These are phyloP conservation scores for Lethenteron reissneri DNA, from an alignment of 2,113 vertebrate species.

Conservation along the genomic window DNA sequence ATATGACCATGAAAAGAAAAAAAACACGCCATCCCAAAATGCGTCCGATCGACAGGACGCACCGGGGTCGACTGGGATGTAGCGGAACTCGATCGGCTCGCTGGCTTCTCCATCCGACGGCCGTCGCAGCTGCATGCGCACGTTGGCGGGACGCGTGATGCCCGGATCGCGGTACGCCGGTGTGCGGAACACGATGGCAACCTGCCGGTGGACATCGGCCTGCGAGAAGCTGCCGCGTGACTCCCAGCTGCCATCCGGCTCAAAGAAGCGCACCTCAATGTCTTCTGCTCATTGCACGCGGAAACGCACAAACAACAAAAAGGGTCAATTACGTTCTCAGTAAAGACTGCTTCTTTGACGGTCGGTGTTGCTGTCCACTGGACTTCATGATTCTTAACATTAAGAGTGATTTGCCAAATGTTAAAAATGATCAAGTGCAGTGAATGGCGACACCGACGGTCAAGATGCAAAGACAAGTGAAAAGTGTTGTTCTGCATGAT, in stretches of 20 bases:
- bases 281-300: slow-evolving; percentile 34
- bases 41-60: not conserved
- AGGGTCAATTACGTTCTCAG: too few species aligned
- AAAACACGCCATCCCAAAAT: too few species aligned
- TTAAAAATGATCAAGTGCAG: too few species aligned
- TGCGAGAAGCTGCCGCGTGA: slow-evolving; percentile 90
- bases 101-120: slow-evolving; percentile 98
- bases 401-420: too few species aligned
- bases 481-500: too few species aligned
- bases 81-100: slow-evolving; percentile 81
- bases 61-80: slow-evolving; percentile 87
- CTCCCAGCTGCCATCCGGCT: slow-evolving; percentile 47
- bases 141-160: slow-evolving; percentile 40
- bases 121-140: slow-evolving; percentile 78
- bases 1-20: too few species aligned
- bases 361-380: too few species aligned
- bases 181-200: slow-evolving; percentile 79
- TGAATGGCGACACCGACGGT: too few species aligned
- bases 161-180: slow-evolving; percentile 47
- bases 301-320: too few species aligned
- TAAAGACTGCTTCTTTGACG: too few species aligned
- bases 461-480: too few species aligned
- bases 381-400: too few species aligned
- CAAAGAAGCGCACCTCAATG: slow-evolving; percentile 85
- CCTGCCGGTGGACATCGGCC: slow-evolving; percentile 86